phyloP scores from a whole-genome alignment of 2,113 vertebrate species.

The Hippocampus abdominalis region DNA sequence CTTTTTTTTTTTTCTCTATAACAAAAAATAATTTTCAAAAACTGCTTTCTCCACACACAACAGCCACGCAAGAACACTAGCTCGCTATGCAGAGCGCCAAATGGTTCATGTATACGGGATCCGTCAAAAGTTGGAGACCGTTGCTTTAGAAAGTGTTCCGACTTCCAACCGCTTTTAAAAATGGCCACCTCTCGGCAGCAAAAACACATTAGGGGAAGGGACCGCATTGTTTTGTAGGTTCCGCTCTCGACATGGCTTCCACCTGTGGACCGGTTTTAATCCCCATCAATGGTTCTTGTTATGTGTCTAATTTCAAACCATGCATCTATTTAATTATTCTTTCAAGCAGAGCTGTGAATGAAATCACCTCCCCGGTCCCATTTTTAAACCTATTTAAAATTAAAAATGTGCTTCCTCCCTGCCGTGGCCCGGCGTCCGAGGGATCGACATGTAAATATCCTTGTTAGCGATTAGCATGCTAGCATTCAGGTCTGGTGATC shows the following conservation, averaged over 20 bases:
- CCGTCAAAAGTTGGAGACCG: too few species aligned
- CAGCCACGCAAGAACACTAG: slow-evolving; percentile 4
- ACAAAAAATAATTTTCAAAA: too few species aligned
- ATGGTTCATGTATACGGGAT: not conserved
- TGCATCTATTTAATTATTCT: slow-evolving; percentile 65
- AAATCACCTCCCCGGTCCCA: slow-evolving; percentile 13
- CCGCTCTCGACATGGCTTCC: not conserved
- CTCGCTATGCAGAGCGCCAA: not conserved
- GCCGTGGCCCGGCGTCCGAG: too few species aligned
- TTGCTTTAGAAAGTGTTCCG: not conserved
- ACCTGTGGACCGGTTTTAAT: not conserved
- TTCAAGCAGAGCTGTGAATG: slow-evolving; percentile 52
- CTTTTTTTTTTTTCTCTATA: too few species aligned
- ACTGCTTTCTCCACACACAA: too few species aligned
- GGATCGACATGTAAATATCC: not conserved
- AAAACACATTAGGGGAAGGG: not conserved
- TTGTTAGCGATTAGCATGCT: not conserved
- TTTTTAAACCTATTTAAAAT: slow-evolving; percentile 11
- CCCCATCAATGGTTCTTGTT: slow-evolving; percentile 24
- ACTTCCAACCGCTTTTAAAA: not conserved
- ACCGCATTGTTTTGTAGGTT: too few species aligned
- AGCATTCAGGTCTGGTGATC: not conserved
- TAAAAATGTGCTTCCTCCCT: not conserved
- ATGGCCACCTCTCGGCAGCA: not conserved
- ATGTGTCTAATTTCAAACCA: slow-evolving; percentile 33